These are phyloP conservation scores for Ectropis grisescens DNA, from an alignment of 1,140 invertebrate species.

Conservation along the genomic window DNA sequence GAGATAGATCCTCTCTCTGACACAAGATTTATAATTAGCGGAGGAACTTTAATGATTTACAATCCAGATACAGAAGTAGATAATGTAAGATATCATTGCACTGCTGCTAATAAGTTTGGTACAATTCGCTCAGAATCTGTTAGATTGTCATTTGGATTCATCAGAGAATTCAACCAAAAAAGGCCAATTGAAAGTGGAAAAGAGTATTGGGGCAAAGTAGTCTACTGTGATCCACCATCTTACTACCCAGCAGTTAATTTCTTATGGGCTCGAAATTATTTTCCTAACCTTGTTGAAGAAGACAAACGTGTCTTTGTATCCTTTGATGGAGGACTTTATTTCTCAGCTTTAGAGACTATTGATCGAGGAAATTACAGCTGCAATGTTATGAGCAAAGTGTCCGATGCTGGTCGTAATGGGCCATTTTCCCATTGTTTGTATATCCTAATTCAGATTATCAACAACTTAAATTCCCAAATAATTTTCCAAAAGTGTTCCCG, in stretches of 20 bases:
- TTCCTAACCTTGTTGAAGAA: conserved; percentile 94
- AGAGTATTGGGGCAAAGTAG: conserved; percentile 94
- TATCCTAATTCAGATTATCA: conserved; percentile 91
- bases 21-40: conserved; percentile 86
- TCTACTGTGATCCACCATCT: conserved; percentile 94
- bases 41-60: conserved; percentile 91
- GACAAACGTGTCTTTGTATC: conserved; percentile 94
- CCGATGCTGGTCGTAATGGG: conserved; percentile 88
- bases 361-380: conserved; percentile 95
- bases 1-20: conserved; percentile 84
- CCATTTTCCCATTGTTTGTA: conserved; percentile 91
- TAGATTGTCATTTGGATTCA: conserved; percentile 90
- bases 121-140: conserved; percentile 91
- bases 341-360: conserved; percentile 92
- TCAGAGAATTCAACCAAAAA: conserved; percentile 92
- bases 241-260: conserved; percentile 89
- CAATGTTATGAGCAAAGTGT: conserved; percentile 89
- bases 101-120: conserved; percentile 90
- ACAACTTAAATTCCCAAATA: conserved; percentile 92
- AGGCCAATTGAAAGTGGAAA: conserved; percentile 85
- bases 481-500: conserved; percentile 95
- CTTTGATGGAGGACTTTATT: conserved; percentile 93
- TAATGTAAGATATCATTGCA: conserved; percentile 92
- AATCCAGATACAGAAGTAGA: conserved; percentile 86
- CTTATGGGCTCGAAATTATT: conserved; percentile 90